Base-by-base conservation (phyloP, 2,797 vertebrate genomes). In the Amniataba percoides region DNA sequence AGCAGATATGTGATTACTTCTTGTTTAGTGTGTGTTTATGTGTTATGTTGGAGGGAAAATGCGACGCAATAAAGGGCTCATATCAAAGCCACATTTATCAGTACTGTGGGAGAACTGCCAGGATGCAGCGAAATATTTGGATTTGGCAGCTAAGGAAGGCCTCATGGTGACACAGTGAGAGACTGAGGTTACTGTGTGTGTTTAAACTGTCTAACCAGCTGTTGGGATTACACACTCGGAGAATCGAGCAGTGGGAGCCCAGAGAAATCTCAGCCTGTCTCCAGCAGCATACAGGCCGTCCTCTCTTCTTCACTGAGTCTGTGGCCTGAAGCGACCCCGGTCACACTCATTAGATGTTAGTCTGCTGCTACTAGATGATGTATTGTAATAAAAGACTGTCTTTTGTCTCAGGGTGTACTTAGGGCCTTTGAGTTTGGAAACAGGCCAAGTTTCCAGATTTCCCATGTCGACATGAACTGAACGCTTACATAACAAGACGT, bases 151-250 rank as follows among this genome's bases (percentile, higher is more conserved):
- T 45, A 55, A 36, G 34, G 31, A 65, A 48, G 61, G 59, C 53
- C 60, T 63, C 61, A 34, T 15, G n/a, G 43, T 80, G 67, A 77
- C 65, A 65, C 53, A 48, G 63, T 12, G 15, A 49, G 18, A 67
- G 49, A 52, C 62, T 69, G 71, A 70, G 55, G 40, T 58, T 62
- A 42, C 19, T 19, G 4, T 62, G 65, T 74, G 71, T 77, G 69
- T 71, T 74, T 59, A 53, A 85, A 82, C 71, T 31, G 59, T 68
- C 39, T 39, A 48, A 80, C 56, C 73, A 82, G 88, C 80, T 88
- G 63, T 58, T 62, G 46, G 58, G 57, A 65, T 83, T 76, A 71
- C 27, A 71, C 40, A 60, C 59, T 68, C 43, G 21, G 45, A 83
- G 60, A 75, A 56, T 45, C 8, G 49, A 75, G 49, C 40, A 19